Evolutionary conservation across 2,888 invertebrate species (phyloP), one percentile per base, ranked within the genome.

Genomic region (Cataglyphis livida): DNA sequence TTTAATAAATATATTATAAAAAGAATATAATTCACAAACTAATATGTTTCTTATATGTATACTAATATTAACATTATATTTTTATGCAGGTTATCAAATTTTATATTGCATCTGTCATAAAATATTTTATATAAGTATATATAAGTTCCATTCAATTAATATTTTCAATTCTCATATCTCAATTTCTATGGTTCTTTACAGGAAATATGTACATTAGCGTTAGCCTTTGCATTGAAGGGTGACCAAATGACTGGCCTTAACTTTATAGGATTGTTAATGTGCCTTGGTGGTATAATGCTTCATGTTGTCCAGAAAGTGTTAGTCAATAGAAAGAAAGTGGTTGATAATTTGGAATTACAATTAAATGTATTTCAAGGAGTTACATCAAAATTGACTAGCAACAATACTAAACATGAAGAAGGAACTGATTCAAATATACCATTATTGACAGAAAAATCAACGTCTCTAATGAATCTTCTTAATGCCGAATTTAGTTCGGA

Each of bases 191-290:
- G n/a, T 48, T 28, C 57, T 75, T 90, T 79, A 3, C 95, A 99
- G 98, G 99, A 99, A 96, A 97, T 99, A 93, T 97, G 98, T 93
- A 98, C 98, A 86, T 95, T 99, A 90, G 96, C 97, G 66, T 95
- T 99, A 90, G 99, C 99, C 0, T 98, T 98, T 74, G 96, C 97
- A 92, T 96, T 97, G 91, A 98, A 98, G 92, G 98, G 98, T 10
- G 99, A 99, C 93, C 96, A 96, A 92, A 96, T 99, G 93, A 98
- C 97, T 83, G 93, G 95, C 3, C 95, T 99, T 76, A 99, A 99
- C 95, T 96, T 97, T 38, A 95, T 97, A 7, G 99, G 99, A 0
- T 95, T 99, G 84, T 95, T 97, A 10, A 95, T 99, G 78, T 99
- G 99, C 93, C 95, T 99, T 85, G 95, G 97, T 66, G 99, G 99